Evolutionary conservation across 2,797 vertebrate species (phyloP).

Genomic region (Melanotaenia boesemani): DNA sequence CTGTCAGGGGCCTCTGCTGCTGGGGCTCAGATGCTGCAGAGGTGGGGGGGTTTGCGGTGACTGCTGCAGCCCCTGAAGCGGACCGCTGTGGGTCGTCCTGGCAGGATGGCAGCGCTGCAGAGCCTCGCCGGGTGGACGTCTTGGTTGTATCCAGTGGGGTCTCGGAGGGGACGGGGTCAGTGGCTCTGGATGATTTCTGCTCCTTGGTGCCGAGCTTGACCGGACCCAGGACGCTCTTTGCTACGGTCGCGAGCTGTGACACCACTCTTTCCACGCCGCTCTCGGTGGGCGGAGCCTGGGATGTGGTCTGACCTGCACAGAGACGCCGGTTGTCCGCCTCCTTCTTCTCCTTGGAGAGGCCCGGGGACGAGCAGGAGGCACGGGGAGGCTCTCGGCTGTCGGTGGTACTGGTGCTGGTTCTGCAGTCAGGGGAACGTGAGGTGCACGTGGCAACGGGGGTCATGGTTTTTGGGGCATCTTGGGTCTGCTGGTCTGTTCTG

Average conservation of each 20-base stretch:
- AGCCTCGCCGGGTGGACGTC: slow-evolving; percentile 69
- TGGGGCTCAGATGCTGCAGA: slow-evolving; percentile 71
- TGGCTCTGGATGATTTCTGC: slow-evolving; percentile 65
- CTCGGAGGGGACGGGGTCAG: slow-evolving; percentile 21
- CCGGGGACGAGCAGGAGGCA: slow-evolving; percentile 70
- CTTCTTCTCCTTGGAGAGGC: slow-evolving; percentile 82
- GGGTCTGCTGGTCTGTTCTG: slow-evolving; percentile 28
- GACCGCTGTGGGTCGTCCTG: slow-evolving; percentile 56
- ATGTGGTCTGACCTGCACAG: slow-evolving; percentile 9
- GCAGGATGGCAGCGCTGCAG: slow-evolving; percentile 33
- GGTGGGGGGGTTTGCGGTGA: slow-evolving; percentile 6
- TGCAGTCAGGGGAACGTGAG: slow-evolving; percentile 6
- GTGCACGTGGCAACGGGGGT: slow-evolving; percentile 17
- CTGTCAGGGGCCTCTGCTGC: slow-evolving; percentile 69
- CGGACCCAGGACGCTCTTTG: slow-evolving; percentile 85
- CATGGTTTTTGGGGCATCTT: slow-evolving; percentile 40
- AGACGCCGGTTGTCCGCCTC: slow-evolving; percentile 75
- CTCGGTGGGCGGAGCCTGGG: slow-evolving; percentile 45
- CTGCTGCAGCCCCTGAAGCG: slow-evolving; percentile 34
- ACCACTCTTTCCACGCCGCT: slow-evolving; percentile 70
- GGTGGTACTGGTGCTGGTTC: slow-evolving; percentile 21
- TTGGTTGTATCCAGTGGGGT: slow-evolving; percentile 33
- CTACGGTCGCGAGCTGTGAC: slow-evolving; percentile 77
- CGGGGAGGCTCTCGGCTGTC: slow-evolving; percentile 49
- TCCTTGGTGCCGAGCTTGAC: slow-evolving; percentile 79